Conservation (phyloP, 2,797 vertebrate genomes). For the Liasis olivaceus region DNA sequence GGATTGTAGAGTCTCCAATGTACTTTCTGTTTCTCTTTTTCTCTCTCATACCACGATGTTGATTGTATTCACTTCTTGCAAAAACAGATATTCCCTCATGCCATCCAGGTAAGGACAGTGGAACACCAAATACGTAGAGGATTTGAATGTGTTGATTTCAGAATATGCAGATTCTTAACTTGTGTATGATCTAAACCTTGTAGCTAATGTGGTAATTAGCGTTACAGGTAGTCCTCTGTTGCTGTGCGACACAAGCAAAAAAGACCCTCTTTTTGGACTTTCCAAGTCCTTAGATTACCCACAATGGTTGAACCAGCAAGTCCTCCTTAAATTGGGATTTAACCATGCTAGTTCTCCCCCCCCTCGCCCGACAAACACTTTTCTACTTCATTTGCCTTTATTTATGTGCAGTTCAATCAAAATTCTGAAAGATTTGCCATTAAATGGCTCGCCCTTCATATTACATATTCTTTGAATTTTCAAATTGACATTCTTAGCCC, state of each 20-base stretch:
- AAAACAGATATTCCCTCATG: slow-evolving; percentile 37
- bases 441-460: slow-evolving; percentile 42
- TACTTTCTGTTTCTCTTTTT: neutral
- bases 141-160: slow-evolving; percentile 41
- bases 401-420: slow-evolving; percentile 52
- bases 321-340: slow-evolving; percentile 45
- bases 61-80: neutral
- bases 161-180: neutral
- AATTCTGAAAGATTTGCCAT: slow-evolving; percentile 47
- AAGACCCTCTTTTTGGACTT: neutral
- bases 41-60: neutral
- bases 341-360: slow-evolving; percentile 38
- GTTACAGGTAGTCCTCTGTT: slow-evolving; percentile 25
- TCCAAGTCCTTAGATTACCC: neutral
- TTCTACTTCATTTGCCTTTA: slow-evolving; percentile 62
- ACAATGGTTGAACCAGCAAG: neutral
- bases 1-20: neutral
- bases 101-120: slow-evolving; percentile 41
- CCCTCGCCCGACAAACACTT: neutral
- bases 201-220: slow-evolving; percentile 26
- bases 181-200: neutral
- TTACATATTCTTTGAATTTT: slow-evolving; percentile 36
- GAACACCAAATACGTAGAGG: slow-evolving; percentile 6
- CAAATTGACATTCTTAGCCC: slow-evolving; percentile 35
- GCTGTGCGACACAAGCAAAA: neutral